Evolutionary conservation across 2,888 invertebrate genomes (phyloP), one percentile per base, ranked within the genome.

Genomic region (Malthinus flaveolus): DNA sequence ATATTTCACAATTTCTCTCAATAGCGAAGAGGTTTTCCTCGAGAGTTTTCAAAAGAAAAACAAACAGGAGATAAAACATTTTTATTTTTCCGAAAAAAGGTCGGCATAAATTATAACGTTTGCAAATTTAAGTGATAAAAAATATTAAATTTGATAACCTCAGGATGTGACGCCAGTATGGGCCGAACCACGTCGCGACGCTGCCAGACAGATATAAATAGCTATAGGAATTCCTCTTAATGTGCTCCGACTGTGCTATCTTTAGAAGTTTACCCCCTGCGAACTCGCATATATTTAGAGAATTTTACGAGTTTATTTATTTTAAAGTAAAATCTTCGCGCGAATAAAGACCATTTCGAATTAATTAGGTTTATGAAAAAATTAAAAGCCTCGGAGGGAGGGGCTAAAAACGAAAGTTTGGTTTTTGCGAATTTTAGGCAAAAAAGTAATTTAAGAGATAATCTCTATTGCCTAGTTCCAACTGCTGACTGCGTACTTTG

Each of bases 211-310:
- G 60, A 64, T 71, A 67, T 65, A 73, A 71, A 73, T 72, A 72
- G 66, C 64, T 56, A 56, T 63, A 42, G 69, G 71, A 73, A 71
- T 73, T 70, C 71, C 70, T 68, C 61, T 69, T 62, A 65, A 56
- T 61, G 63, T 56, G 60, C 63, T 65, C 65, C 67, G 69, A 67
- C 68, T 63, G 56, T 47, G 62, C 67, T 70, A 70, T 70, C 63
- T 68, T 66, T 68, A 69, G 68, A 56, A 59, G 15, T 35, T 52
- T 65, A 68, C 71, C 72, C 68, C 72, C 72, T 66, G 72, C 72
- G 67, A 72, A 72, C 69, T 67, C 64, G 35, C 39, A 42, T 49
- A 48, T 59, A 56, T 59, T 59, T 23, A 23, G 23, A 54, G 53
- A 53, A 58, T 59, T 49, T 54, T 49, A 50, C 45, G 45, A 35